These are phyloP conservation scores for Enteromius fasciolatus DNA, from an alignment of 2,797 vertebrate genomes.

Conservation along the genomic window DNA sequence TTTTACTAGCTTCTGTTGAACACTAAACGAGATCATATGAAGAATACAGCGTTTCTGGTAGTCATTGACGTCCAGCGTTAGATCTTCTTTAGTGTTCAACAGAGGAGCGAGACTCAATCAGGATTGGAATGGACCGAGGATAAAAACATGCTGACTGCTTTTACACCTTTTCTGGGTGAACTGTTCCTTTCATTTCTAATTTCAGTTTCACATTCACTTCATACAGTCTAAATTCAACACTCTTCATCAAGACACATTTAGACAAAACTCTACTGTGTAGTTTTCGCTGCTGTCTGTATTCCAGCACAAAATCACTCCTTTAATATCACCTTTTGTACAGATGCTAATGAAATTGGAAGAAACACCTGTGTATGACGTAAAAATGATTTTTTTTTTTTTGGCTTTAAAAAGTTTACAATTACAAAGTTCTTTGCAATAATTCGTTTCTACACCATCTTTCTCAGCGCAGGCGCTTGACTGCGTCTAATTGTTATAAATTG, in stretches of 20 bases:
- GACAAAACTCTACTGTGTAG: background rate
- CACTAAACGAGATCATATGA: background rate
- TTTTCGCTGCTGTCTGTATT: background rate
- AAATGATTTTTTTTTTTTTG: too few relatives aligned
- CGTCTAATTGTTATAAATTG: background rate
- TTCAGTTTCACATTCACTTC: background rate
- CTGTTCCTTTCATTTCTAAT: background rate
- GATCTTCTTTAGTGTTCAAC: too few relatives aligned
- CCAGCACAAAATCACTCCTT: background rate
- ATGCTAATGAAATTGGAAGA: background rate
- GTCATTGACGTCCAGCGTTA: too few relatives aligned
- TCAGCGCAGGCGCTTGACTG: background rate
- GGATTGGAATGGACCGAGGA: background rate
- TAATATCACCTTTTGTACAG: too few relatives aligned
- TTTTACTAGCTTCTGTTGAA: background rate
- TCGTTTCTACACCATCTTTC: too few relatives aligned
- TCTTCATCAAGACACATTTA: background rate
- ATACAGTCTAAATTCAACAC: too few relatives aligned
- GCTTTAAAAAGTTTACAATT: too few relatives aligned
- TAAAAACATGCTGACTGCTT: background rate
- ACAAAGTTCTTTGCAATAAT: background rate
- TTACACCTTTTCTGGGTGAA: background rate
- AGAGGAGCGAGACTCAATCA: too few relatives aligned
- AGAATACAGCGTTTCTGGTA: background rate
- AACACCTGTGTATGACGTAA: background rate